Evolutionary conservation across 2,888 invertebrate genomes (phyloP), one percentile per base, ranked within the genome.

Genomic region (Tachina fera): DNA sequence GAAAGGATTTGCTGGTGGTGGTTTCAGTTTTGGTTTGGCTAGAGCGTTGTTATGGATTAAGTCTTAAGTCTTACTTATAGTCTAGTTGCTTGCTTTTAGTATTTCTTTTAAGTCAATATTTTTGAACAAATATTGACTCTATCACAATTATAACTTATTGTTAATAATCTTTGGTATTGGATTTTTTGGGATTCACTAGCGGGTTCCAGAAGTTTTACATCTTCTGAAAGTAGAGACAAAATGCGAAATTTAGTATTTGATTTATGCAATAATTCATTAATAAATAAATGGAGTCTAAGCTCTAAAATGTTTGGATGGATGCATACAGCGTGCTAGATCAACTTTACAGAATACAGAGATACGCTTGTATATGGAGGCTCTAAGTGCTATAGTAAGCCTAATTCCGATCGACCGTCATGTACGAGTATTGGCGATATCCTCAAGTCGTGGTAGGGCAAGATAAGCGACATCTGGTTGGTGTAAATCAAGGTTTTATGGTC

Each of bases 61-160:
- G 81, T 71, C 75, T 78, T 78, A 63, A 11, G 67, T 77, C 47
- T 67, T 76, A 65, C 45, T 78, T 51, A 31, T 31, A 67, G 22
- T 76, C 53, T 78, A 70, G 47, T 60, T 76, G 51, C 45, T 70
- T 19, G 45, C 31, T 60, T 60, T 75, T 68, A 39, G 10, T 63
- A 43, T 8, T 67, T 14, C 51, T 58, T 51, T 58, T 56, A 53
- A 9, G 60, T 47, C 80, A 83, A 78, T 83, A 80, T 77, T 84
- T 80, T 77, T 76, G 11, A 84, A 84, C 85, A 87, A 88, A 90
- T 90, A 90, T 90, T 88, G 90, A 89, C 75, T 74, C 74, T 71
- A 89, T 90, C 90, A 78, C 87, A 87, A 75, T 61, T 61, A 65
- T 31, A 70, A 61, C 83, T 87, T 87, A 61, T 82, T 31, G 78